These are phyloP conservation scores for Allygus modestus DNA, from an alignment of 2,888 invertebrate genomes.

Conservation along the genomic window DNA sequence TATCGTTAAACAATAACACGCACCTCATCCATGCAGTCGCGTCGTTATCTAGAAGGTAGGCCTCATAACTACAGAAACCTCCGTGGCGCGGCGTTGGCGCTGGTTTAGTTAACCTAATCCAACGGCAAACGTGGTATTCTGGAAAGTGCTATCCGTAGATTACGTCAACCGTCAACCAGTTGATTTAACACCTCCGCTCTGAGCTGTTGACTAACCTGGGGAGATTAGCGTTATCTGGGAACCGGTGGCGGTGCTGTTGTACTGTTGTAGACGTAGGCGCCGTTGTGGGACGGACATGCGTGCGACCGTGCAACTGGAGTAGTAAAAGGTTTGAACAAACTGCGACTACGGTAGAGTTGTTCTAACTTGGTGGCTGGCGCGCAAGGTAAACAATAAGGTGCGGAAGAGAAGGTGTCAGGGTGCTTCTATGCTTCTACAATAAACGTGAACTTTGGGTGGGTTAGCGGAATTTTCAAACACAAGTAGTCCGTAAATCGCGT, in stretches of 20 bases:
- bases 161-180: neutral
- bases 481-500: too few relatives aligned
- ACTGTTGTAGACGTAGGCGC: neutral
- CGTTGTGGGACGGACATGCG: neutral
- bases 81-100: neutral
- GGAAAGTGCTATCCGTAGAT: neutral
- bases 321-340: too few relatives aligned
- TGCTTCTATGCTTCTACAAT: too few relatives aligned
- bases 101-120: neutral
- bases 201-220: neutral
- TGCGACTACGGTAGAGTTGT: too few relatives aligned
- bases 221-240: slow-evolving; percentile 19
- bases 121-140: neutral
- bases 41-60: neutral
- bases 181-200: neutral
- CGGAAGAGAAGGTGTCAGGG: too few relatives aligned
- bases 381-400: too few relatives aligned
- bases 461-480: too few relatives aligned
- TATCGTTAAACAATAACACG: too few relatives aligned
- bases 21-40: too few relatives aligned
- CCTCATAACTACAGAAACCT: neutral
- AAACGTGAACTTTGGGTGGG: too few relatives aligned
- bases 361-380: too few relatives aligned
- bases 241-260: neutral
- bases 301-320: too few relatives aligned